phyloP scores from a whole-genome alignment of 2,888 invertebrate genomes.

The Drosophila imparisetae region DNA sequence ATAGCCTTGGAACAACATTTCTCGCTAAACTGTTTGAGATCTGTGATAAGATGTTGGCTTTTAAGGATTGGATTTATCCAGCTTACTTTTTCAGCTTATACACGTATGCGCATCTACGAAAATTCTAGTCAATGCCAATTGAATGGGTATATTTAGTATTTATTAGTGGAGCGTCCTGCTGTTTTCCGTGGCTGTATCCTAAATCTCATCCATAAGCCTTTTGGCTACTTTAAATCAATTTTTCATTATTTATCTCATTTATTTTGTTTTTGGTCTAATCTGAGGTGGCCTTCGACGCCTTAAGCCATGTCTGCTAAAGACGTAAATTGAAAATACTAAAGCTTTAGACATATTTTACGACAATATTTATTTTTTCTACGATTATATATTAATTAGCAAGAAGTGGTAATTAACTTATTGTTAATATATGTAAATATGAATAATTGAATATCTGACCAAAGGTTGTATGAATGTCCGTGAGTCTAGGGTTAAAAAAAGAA shows the following conservation, averaged over 20 bases:
- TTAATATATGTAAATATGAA: conserved; percentile 52
- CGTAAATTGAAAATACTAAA: conserved; percentile 17
- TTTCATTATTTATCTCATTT: not conserved
- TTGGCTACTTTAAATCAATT: conserved; percentile 4
- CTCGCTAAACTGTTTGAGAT: not conserved
- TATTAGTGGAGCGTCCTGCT: not conserved
- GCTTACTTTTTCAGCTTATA: not conserved
- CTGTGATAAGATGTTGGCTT: not conserved
- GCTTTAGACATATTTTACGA: conserved; percentile 40
- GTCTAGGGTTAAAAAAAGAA: conserved; percentile 2
- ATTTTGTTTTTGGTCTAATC: conserved; percentile 14
- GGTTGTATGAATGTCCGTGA: conserved; percentile 2
- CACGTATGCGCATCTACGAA: too few relatives aligned
- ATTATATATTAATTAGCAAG: conserved; percentile 46
- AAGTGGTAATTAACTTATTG: conserved; percentile 53
- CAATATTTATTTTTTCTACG: conserved; percentile 33
- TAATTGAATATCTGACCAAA: conserved; percentile 38
- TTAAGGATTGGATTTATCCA: not conserved
- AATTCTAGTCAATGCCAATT: not conserved
- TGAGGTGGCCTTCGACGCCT: conserved; percentile 8
- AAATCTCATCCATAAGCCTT: not conserved
- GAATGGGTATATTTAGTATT: not conserved
- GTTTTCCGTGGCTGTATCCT: not conserved
- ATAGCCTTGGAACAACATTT: not conserved
- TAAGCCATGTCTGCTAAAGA: not conserved